Evolutionary conservation across 2,888 invertebrate species (phyloP).

Genomic region (Hetaerina titia): DNA sequence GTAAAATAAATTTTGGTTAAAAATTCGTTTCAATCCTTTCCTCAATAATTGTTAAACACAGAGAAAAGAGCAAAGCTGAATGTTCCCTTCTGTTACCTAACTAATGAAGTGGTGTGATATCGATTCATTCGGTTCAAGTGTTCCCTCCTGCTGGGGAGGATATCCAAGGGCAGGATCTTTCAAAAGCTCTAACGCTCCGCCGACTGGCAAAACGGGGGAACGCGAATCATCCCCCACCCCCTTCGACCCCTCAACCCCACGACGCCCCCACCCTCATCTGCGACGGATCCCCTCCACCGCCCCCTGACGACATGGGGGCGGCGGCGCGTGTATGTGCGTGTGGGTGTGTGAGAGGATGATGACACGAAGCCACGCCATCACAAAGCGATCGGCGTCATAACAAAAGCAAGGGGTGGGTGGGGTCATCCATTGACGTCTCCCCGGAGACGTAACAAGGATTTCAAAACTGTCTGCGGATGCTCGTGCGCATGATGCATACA

Average conservation of each 20-base stretch:
- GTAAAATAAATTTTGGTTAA: no score
- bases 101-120: neutral
- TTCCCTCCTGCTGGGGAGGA: neutral
- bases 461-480: slow-evolving; percentile 12
- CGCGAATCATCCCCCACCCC: neutral
- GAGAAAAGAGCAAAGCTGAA: no score
- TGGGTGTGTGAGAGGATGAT: neutral
- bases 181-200: neutral
- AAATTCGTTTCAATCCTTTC: no score
- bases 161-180: neutral
- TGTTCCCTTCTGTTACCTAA: neutral
- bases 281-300: neutral
- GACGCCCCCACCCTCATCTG: neutral
- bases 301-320: neutral
- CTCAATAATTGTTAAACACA: no score
- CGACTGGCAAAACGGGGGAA: neutral
- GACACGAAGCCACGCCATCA: slow-evolving; percentile 33
- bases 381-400: slow-evolving; percentile 54
- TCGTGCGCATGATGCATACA: neutral
- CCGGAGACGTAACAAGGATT: slow-evolving; percentile 51
- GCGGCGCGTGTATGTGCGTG: neutral
- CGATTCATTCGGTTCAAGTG: neutral
- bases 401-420: neutral
- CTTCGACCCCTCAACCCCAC: neutral
- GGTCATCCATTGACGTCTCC: slow-evolving; percentile 59